Base-by-base conservation (phyloP, 2,113 vertebrate species). In the Pongo pygmaeus region DNA sequence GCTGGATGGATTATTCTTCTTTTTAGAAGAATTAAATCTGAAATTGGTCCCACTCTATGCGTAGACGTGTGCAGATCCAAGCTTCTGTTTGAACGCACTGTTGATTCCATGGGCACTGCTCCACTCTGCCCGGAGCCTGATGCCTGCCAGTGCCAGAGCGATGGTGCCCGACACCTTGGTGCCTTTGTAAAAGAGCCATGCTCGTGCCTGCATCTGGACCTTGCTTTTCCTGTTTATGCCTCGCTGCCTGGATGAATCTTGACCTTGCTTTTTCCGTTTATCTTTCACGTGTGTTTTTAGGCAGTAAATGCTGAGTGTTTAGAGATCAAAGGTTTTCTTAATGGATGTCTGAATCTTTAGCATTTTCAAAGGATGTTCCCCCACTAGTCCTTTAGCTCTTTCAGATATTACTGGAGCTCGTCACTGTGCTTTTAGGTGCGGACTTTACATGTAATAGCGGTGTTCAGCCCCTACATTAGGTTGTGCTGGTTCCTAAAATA, bases 101-200 rank as follows among this genome's bases (percentile, higher is more conserved):
- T 23, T 48, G 9, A 30, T 8, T 46, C 17, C 0, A 0, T 14
- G 46, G 67, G 17, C 1, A 6, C 13, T 8, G 17, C 25, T 8
- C 23, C 12, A 0, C 27, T 8, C 52, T 10, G 23, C 46, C 48
- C 50, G 0, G 6, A 23, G 1, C 5, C 11, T 8, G 9, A 8
- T 2, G 11, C 50, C 55, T 50, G 86, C 59, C 52, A 0, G 5
- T 14, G n/a, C 30, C 46, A 17, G 35, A 6, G 61, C 27, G 27
- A 64, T 32, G 61, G 12, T 61, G 59, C 25, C 59, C 5, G 11
- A 61, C 25, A 16, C 4, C 10, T 5, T 1, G n/a, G 74, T 6
- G 85, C 46, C 90, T 57, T 3, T 35, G 11, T 17, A 1, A 72
- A 23, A 70, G 57, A 35, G 6, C 9, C 70, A 0, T 13, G 0